Evolutionary conservation across 2,797 vertebrate genomes (phyloP).

Genomic region (Myotis planiceps): DNA sequence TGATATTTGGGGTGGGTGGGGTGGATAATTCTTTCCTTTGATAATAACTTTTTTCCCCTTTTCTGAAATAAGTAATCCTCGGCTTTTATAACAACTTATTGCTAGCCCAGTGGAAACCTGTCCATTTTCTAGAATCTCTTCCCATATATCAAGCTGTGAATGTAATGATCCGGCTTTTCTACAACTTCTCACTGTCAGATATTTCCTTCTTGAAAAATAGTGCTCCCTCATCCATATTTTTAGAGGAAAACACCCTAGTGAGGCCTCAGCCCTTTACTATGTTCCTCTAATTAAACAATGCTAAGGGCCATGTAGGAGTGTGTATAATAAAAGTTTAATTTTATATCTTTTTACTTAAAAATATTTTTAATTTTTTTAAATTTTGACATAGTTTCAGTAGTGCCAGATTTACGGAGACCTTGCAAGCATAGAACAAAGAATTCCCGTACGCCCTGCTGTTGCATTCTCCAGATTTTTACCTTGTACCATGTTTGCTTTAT

Average conservation of each 20-base stretch:
- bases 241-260: background rate
- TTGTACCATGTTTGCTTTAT: background rate
- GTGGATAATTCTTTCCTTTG: background rate
- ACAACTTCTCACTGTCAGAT: background rate
- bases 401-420: background rate
- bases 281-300: background rate
- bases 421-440: background rate
- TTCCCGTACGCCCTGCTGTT: background rate
- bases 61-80: background rate
- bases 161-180: background rate
- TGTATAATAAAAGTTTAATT: background rate
- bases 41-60: background rate
- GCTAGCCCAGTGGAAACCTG: background rate
- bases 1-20: background rate
- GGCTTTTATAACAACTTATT: background rate
- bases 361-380: background rate
- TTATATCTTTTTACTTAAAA: slow-evolving; percentile 33
- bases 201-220: background rate
- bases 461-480: background rate
- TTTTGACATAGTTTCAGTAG: background rate
- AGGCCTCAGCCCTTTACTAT: background rate
- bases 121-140: background rate
- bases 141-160: background rate
- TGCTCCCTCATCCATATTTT: background rate
- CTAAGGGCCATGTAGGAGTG: background rate